These are phyloP conservation scores for Actinia tenebrosa DNA, from an alignment of 64 coral and sea anemone species.

Conservation along the genomic window DNA sequence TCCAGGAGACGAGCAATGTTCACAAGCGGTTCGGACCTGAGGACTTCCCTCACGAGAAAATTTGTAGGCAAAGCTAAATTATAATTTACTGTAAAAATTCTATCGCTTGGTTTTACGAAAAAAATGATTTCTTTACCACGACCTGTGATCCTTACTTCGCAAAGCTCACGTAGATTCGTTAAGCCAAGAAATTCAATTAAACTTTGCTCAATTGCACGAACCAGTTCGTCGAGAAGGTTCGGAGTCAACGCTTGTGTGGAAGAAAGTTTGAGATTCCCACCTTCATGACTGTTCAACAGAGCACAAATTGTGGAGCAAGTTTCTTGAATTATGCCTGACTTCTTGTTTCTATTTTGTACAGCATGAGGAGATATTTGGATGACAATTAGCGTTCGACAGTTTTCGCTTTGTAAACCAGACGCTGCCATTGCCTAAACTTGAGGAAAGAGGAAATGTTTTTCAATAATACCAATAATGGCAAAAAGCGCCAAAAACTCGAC, in stretches of 20 bases:
- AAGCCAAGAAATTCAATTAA: conserved; percentile 18
- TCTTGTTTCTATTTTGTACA: conserved; percentile 24
- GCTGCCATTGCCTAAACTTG: background rate
- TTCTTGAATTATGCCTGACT: conserved; percentile 1
- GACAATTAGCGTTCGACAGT: background rate
- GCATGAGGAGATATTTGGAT: background rate
- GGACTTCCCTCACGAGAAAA: too few species aligned
- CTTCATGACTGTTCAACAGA: conserved; percentile 30
- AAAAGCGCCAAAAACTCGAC: too few species aligned
- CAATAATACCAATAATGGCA: too few species aligned
- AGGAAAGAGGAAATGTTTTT: background rate
- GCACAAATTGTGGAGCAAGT: conserved; percentile 3
- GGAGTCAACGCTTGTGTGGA: conserved; percentile 10
- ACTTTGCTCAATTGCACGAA: conserved; percentile 39
- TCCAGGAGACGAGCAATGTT: conserved; percentile 24
- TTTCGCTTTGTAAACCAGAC: background rate
- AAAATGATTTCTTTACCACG: conserved; percentile 14
- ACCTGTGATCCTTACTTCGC: background rate
- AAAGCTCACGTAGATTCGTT: conserved; percentile 15
- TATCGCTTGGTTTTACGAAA: background rate
- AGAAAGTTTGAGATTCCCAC: conserved; percentile 17
- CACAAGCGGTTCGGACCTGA: conserved; percentile 18
- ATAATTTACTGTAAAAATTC: conserved; percentile 15
- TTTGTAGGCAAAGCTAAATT: conserved; percentile 28
- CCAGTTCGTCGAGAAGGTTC: background rate